Conservation (phyloP, 1,140 invertebrate species). For the Nebria ingens region DNA sequence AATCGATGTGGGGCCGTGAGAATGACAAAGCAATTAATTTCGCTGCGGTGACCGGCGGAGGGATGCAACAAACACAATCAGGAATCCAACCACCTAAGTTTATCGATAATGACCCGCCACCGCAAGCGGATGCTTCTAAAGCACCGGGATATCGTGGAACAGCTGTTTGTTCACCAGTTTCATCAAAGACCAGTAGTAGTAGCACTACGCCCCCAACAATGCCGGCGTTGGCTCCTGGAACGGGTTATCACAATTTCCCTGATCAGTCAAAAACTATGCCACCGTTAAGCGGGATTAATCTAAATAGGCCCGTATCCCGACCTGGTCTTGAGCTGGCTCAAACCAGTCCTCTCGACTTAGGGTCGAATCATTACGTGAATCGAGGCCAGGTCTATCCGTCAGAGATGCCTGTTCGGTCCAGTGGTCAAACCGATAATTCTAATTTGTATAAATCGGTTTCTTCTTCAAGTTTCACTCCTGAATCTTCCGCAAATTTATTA, state of each 20-base stretch:
- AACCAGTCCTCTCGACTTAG: conserved; percentile 11
- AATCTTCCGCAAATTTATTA: conserved; percentile 33
- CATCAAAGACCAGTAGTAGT: conserved; percentile 47
- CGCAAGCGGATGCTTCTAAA: conserved; percentile 63
- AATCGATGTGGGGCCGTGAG: conserved; percentile 54
- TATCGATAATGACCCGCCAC: conserved; percentile 47
- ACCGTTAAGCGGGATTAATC: conserved; percentile 27
- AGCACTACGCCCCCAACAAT: conserved; percentile 39
- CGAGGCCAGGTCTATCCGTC: not conserved
- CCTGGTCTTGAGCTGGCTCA: conserved; percentile 12
- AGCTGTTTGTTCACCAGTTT: conserved; percentile 60
- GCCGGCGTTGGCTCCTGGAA: conserved; percentile 21
- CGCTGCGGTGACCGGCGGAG: conserved; percentile 58
- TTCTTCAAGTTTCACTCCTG: conserved; percentile 23
- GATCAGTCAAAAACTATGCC: conserved; percentile 26
- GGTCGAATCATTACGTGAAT: conserved; percentile 1
- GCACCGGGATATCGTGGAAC: conserved; percentile 68
- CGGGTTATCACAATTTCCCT: conserved; percentile 16
- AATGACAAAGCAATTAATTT: conserved; percentile 62
- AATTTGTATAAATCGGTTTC: conserved; percentile 22
- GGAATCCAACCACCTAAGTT: conserved; percentile 34
- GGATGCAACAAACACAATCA: conserved; percentile 34
- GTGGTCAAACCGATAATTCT: conserved; percentile 16
- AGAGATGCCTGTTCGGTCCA: conserved; percentile 15
- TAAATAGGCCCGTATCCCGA: conserved; percentile 19